Evolutionary conservation across 2,113 vertebrate species (phyloP).

Genomic region (Perognathus longimembris): DNA sequence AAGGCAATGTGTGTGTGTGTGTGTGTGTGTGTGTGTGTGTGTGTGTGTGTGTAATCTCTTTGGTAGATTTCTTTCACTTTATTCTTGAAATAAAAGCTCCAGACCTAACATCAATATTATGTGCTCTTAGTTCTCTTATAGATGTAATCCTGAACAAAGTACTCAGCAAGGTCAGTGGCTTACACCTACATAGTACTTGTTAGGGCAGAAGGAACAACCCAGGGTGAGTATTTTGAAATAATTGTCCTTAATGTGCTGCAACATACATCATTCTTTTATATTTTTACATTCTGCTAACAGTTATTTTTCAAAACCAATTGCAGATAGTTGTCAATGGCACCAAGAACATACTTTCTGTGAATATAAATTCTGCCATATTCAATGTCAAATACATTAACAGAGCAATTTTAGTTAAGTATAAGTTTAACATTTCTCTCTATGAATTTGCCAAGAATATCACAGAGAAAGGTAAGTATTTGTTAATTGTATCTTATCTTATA

Average conservation of each 20-base stretch:
- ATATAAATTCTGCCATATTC: neutral
- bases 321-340: neutral
- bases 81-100: neutral
- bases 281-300: slow-evolving; percentile 4
- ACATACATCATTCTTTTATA: neutral
- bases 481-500: neutral
- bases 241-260: neutral
- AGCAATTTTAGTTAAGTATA: neutral
- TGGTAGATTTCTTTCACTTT: neutral
- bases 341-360: neutral
- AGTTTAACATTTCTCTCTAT: neutral
- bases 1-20: accelerated
- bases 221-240: neutral
- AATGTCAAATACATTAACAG: neutral
- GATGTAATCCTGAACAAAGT: neutral
- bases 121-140: neutral
- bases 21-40: no score
- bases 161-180: neutral
- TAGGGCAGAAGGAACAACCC: neutral
- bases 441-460: neutral
- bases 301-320: slow-evolving; percentile 26
- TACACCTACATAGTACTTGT: neutral
- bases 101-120: accelerated
- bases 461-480: neutral
- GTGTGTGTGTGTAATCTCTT: neutral